Percentiles rank a stretch among this genome's conserved stretches.
These are phyloP conservation scores for Ametastegia equiseti DNA, from an alignment of 2,888 invertebrate genomes.

Conservation along the genomic window DNA sequence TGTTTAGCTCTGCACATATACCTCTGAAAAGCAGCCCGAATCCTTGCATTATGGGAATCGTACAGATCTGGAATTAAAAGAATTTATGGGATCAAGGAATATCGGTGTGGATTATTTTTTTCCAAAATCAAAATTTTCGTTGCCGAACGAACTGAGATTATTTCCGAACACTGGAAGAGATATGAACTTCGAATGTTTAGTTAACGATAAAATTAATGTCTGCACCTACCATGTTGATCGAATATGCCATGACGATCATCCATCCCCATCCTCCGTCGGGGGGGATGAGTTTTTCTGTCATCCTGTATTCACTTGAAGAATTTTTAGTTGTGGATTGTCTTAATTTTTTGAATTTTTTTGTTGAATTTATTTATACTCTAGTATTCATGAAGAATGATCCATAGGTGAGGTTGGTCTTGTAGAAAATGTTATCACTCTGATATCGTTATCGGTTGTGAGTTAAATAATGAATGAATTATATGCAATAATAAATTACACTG, in stretches of 20 bases:
- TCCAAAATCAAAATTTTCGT: background rate
- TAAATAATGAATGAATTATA: background rate
- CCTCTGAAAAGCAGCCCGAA: slow-evolving; percentile 84
- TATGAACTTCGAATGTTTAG: too few relatives aligned
- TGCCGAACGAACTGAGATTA: background rate
- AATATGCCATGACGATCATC: slow-evolving; percentile 80
- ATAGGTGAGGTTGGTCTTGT: background rate
- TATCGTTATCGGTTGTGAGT: background rate
- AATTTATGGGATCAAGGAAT: background rate
- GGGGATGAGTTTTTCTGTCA: slow-evolving; percentile 73
- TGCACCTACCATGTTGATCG: slow-evolving; percentile 81
- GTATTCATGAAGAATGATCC: background rate
- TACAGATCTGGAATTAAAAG: slow-evolving; percentile 69
- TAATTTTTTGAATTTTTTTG: background rate
- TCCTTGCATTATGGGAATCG: slow-evolving; percentile 80
- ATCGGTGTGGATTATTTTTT: background rate
- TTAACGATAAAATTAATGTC: background rate
- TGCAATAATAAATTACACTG: background rate
- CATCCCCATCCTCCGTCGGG: slow-evolving; percentile 84
- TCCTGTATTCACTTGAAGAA: background rate
- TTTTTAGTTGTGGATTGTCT: background rate
- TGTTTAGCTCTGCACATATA: slow-evolving; percentile 78
- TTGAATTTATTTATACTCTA: background rate
- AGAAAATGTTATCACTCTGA: background rate
- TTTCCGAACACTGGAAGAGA: background rate